Percentiles rank a stretch among this genome's conserved stretches.
These are phyloP conservation scores for Theocolax elegans DNA, from an alignment of 1,140 invertebrate genomes.

Conservation along the genomic window DNA sequence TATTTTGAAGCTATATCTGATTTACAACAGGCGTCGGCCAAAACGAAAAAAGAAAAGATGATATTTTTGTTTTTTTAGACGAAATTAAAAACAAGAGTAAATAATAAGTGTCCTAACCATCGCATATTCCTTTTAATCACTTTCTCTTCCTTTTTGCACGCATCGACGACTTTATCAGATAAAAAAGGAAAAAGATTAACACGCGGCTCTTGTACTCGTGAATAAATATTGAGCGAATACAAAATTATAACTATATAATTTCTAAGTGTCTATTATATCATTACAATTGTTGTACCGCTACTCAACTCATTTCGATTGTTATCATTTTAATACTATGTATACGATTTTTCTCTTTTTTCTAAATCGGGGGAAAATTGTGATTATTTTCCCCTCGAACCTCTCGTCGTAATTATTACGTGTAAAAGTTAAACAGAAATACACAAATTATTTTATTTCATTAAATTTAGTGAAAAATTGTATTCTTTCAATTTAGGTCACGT, in stretches of 20 bases:
- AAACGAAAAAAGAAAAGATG: slow-evolving; percentile 10
- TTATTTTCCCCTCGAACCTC: neutral
- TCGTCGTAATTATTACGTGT: neutral
- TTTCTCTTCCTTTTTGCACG: slow-evolving; percentile 18
- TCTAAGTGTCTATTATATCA: slow-evolving; percentile 54
- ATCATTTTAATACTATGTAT: slow-evolving; percentile 31
- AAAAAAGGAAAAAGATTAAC: too few relatives aligned
- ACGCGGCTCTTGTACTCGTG: too few relatives aligned
- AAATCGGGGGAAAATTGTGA: slow-evolving; percentile 4
- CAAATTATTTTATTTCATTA: slow-evolving; percentile 6
- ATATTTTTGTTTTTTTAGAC: neutral
- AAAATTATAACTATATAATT: slow-evolving; percentile 60
- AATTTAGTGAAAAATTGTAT: neutral
- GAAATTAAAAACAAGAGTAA: neutral
- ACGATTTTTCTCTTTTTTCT: slow-evolving; percentile 27
- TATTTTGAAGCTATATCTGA: slow-evolving; percentile 14
- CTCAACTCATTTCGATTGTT: slow-evolving; percentile 40
- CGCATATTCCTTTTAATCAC: neutral
- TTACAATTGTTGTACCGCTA: slow-evolving; percentile 41
- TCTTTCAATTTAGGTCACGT: too few relatives aligned
- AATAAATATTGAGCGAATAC: slow-evolving; percentile 61
- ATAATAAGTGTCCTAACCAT: neutral
- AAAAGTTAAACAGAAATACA: slow-evolving; percentile 39
- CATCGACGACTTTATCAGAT: slow-evolving; percentile 1
- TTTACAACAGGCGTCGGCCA: slow-evolving; percentile 3